A percentile compares a stretch with the other conserved stretches of the same genome.
These are phyloP conservation scores for Allacma fusca DNA, from an alignment of 2,888 invertebrate species.

Conservation along the genomic window DNA sequence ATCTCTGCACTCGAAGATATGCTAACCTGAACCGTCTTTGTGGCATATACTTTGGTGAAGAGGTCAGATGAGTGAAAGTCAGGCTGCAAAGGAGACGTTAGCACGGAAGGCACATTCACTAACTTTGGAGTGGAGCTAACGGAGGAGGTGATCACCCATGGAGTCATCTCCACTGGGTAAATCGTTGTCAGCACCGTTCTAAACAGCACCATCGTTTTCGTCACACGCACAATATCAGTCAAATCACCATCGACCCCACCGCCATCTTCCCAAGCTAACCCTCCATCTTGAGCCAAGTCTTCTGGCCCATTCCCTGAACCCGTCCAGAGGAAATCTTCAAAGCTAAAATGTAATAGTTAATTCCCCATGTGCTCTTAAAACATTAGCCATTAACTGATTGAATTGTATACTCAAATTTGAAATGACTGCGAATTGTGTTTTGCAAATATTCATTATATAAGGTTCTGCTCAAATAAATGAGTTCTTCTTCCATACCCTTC, in stretches of 20 bases:
- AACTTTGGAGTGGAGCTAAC: conserved; percentile 27
- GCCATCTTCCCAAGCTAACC: conserved; percentile 58
- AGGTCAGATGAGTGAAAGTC: background rate
- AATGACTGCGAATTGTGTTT: too few species aligned
- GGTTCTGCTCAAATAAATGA: too few species aligned
- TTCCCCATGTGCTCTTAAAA: too few species aligned
- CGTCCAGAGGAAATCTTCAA: conserved; percentile 90
- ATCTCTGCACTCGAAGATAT: background rate
- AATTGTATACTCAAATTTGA: too few species aligned
- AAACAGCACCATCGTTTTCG: conserved; percentile 59
- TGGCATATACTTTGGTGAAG: background rate
- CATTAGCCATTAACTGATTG: too few species aligned
- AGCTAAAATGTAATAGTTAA: conserved; percentile 62
- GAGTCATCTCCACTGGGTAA: conserved; percentile 59
- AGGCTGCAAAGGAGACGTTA: background rate
- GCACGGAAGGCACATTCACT: conserved; percentile 3
- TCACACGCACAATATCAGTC: conserved; percentile 44
- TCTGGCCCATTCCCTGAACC: conserved; percentile 81
- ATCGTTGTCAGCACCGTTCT: conserved; percentile 58
- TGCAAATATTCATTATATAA: too few species aligned
- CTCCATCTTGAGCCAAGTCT: conserved; percentile 51
- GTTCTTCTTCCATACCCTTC: too few species aligned
- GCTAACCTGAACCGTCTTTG: background rate
- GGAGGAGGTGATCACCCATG: conserved; percentile 48
- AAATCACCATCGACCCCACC: conserved; percentile 17